These are phyloP conservation scores for Lonchura striata DNA, from an alignment of 2,113 vertebrate genomes.

Conservation along the genomic window DNA sequence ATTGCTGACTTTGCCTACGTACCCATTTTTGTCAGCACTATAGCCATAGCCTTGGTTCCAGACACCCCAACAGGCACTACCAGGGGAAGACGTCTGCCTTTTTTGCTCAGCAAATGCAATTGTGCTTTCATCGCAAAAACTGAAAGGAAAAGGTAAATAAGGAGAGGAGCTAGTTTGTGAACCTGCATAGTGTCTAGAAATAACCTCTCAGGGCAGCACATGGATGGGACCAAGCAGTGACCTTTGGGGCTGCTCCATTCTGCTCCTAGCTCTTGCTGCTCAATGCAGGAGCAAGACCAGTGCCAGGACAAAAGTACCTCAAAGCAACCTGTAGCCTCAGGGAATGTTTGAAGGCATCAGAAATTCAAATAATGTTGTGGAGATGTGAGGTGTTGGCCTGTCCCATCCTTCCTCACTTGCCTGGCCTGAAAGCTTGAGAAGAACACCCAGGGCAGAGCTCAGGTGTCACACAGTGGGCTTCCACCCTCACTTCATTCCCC, in stretches of 20 bases:
- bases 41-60: neutral
- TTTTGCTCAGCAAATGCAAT: neutral
- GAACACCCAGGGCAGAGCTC: neutral
- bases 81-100: neutral
- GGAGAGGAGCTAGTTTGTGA: neutral
- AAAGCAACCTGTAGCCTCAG: neutral
- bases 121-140: neutral
- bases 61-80: neutral
- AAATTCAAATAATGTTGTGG: neutral
- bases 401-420: neutral
- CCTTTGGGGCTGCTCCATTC: neutral
- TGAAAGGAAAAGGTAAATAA: neutral
- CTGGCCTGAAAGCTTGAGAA: neutral
- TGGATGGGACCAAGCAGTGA: neutral
- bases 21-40: neutral
- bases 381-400: neutral
- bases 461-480: neutral
- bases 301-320: neutral
- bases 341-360: neutral
- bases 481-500: neutral
- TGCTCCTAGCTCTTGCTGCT: neutral
- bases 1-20: neutral
- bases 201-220: neutral
- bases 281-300: neutral
- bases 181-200: rapidly evolving